These are phyloP conservation scores for Tanytarsus gracilentus DNA, from an alignment of 2,888 invertebrate genomes.

Conservation along the genomic window DNA sequence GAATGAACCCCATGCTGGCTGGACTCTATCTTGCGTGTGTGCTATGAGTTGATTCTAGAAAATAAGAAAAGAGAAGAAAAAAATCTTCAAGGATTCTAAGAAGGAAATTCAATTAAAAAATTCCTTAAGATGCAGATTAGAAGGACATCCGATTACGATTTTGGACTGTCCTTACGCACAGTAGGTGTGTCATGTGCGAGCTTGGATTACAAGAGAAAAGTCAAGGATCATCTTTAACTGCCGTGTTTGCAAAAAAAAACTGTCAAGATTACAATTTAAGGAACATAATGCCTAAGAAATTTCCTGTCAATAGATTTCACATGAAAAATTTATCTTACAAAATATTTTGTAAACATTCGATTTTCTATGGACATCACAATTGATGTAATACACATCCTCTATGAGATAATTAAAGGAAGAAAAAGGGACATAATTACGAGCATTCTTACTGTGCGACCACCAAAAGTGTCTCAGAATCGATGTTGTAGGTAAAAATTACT, in stretches of 20 bases:
- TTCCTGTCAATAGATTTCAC: too few relatives aligned
- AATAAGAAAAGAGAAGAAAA: background rate
- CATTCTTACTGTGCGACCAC: constrained; percentile 28
- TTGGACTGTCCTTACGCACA: constrained; percentile 14
- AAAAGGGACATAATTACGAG: constrained; percentile 20
- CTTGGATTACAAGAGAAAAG: constrained; percentile 3
- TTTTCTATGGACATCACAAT: too few relatives aligned
- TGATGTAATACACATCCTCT: too few relatives aligned
- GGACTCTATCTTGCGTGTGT: too few relatives aligned
- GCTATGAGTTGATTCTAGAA: background rate
- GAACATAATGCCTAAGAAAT: too few relatives aligned
- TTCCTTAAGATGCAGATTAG: constrained; percentile 1
- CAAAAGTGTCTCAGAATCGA: background rate
- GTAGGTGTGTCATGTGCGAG: constrained; percentile 17
- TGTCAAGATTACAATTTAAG: too few relatives aligned
- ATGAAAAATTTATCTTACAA: too few relatives aligned
- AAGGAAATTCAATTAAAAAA: constrained; percentile 27
- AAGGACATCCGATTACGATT: constrained; percentile 26
- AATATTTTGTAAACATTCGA: too few relatives aligned
- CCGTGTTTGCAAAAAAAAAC: too few relatives aligned
- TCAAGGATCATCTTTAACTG: constrained; percentile 7
- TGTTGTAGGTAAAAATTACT: constrained; percentile 2
- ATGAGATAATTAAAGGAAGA: too few relatives aligned
- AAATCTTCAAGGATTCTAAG: background rate
- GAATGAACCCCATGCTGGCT: too few relatives aligned